Evolutionary conservation across 2,113 vertebrate species (phyloP).

Genomic region (Carassius auratus): DNA sequence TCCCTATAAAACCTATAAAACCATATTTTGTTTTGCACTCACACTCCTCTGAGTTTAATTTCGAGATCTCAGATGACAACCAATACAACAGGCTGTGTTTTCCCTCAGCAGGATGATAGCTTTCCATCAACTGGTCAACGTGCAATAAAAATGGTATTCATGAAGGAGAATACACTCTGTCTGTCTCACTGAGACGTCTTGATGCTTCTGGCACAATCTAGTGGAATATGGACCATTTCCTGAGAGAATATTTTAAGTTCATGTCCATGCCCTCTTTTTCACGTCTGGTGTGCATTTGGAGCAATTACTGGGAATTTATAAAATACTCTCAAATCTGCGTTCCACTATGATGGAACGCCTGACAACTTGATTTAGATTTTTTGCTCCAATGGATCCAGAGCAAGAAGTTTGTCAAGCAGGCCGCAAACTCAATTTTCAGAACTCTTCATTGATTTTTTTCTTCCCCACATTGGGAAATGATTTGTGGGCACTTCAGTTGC

Average conservation of each 20-base stretch:
- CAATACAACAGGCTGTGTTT: slow-evolving; percentile 62
- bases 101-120: slow-evolving; percentile 58
- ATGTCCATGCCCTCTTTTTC: neutral
- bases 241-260: neutral
- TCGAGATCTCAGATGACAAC: slow-evolving; percentile 57
- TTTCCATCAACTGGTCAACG: slow-evolving; percentile 55
- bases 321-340: slow-evolving; percentile 56
- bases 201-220: slow-evolving; percentile 20
- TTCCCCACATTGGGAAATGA: slow-evolving; percentile 65
- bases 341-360: slow-evolving; percentile 52
- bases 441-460: slow-evolving; percentile 60
- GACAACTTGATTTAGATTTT: slow-evolving; percentile 63
- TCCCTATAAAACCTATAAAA: slow-evolving; percentile 58
- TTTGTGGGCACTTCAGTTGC: slow-evolving; percentile 63
- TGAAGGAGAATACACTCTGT: slow-evolving; percentile 7
- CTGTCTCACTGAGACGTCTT: slow-evolving; percentile 4
- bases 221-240: slow-evolving; percentile 5
- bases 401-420: slow-evolving; percentile 57
- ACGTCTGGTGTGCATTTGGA: slow-evolving; percentile 37
- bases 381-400: slow-evolving; percentile 57
- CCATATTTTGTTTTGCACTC: slow-evolving; percentile 44
- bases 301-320: slow-evolving; percentile 54
- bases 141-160: slow-evolving; percentile 58
- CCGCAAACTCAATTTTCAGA: slow-evolving; percentile 61
- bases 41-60: slow-evolving; percentile 62